Evolutionary conservation across 2,888 invertebrate species (phyloP).

Genomic region (Acleris emargana): DNA sequence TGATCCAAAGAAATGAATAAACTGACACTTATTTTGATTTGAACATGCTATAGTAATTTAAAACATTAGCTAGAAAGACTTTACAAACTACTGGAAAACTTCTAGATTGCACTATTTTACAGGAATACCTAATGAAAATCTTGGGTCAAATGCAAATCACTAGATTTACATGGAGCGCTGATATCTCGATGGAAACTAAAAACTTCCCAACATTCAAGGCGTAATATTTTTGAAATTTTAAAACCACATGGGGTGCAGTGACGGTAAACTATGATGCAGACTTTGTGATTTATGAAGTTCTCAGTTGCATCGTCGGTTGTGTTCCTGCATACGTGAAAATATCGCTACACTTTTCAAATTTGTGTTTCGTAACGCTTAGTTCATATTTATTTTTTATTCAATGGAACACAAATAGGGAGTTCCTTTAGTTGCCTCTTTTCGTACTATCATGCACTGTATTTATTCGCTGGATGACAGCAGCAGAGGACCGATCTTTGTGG

Average conservation of each 20-base stretch:
- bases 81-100: background rate
- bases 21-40: no score
- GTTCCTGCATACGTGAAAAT: conserved; percentile 28
- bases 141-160: conserved; percentile 2
- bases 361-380: conserved; percentile 1
- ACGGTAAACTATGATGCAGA: conserved; percentile 63
- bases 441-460: no score
- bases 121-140: conserved; percentile 5
- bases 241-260: conserved; percentile 55
- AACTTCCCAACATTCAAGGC: conserved; percentile 17
- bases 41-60: background rate
- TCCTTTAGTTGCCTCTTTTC: no score
- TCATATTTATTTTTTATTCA: background rate
- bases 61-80: background rate
- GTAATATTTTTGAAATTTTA: conserved; percentile 52
- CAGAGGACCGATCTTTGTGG: no score
- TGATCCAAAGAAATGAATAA: no score
- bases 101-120: background rate
- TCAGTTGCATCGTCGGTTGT: conserved; percentile 41
- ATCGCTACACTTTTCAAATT: conserved; percentile 16
- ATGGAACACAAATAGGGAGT: background rate
- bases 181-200: conserved; percentile 24
- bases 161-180: conserved; percentile 7
- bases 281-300: conserved; percentile 69
- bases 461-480: no score